These are phyloP conservation scores for Busseola fusca DNA, from an alignment of 2,888 invertebrate species.

Conservation along the genomic window DNA sequence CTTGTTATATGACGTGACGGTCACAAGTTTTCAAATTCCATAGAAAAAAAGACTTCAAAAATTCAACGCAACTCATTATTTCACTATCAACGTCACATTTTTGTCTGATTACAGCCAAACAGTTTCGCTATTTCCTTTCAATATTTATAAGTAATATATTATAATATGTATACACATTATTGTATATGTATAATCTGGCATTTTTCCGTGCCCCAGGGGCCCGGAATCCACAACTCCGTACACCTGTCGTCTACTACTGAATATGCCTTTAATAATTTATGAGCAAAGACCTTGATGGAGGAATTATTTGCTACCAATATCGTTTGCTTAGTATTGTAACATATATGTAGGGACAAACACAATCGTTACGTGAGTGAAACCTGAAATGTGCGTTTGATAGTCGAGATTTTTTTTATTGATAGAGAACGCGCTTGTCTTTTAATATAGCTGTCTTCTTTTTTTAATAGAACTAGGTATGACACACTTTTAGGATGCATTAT, in stretches of 20 bases:
- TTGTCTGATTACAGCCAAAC: not conserved
- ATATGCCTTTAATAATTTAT: conserved; percentile 52
- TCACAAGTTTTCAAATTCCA: not conserved
- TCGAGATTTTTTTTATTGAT: not conserved
- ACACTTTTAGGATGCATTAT: too few species aligned
- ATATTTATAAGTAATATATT: conserved; percentile 21
- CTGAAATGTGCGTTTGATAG: not conserved
- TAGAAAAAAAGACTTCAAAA: not conserved
- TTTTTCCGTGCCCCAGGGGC: conserved; percentile 30
- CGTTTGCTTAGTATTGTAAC: not conserved
- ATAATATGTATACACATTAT: not conserved
- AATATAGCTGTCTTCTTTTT: not conserved
- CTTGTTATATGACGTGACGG: not conserved
- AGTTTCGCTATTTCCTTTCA: conserved; percentile 9
- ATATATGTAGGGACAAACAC: not conserved
- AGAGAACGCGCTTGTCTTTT: not conserved
- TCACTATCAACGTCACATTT: not conserved
- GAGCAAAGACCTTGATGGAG: conserved; percentile 21
- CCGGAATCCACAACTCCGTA: not conserved
- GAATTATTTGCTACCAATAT: conserved; percentile 11
- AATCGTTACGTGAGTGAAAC: too few species aligned
- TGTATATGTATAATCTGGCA: conserved; percentile 23
- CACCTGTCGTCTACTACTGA: conserved; percentile 35
- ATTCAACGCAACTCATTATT: not conserved
- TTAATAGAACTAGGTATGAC: too few species aligned